Evolutionary conservation across 2,888 invertebrate species (phyloP).

Genomic region (Drosophila nigricruria): DNA sequence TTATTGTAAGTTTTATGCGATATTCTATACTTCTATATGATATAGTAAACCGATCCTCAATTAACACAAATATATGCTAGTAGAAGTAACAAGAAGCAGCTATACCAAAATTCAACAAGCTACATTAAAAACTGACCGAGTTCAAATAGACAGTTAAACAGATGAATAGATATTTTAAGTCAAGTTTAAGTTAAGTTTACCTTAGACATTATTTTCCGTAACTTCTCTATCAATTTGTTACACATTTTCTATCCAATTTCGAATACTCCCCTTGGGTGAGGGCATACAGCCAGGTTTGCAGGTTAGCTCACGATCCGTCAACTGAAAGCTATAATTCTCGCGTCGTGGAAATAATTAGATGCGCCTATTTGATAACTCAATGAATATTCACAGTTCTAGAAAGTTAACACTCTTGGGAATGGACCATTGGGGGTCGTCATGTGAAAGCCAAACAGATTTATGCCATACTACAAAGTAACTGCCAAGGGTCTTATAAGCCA

Average conservation of each 20-base stretch:
- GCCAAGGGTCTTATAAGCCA: background rate
- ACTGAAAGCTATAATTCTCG: slow-evolving; percentile 63
- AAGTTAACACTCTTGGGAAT: slow-evolving; percentile 55
- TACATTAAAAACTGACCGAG: background rate
- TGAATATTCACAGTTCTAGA: slow-evolving; percentile 67
- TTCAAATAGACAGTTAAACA: background rate
- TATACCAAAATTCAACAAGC: background rate
- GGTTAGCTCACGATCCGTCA: slow-evolving; percentile 49
- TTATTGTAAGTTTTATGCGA: too few species aligned
- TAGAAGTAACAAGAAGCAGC: rapidly evolving
- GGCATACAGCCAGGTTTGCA: slow-evolving; percentile 16
- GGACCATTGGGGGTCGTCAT: slow-evolving; percentile 58
- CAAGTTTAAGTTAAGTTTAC: background rate
- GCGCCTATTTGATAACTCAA: slow-evolving; percentile 59
- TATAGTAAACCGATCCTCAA: background rate
- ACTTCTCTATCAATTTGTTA: background rate
- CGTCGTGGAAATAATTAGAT: slow-evolving; percentile 45
- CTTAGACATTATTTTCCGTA: too few species aligned
- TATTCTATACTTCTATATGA: background rate
- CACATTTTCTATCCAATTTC: background rate
- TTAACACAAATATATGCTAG: background rate
- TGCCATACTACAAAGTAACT: slow-evolving; percentile 47
- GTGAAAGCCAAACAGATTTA: slow-evolving; percentile 55
- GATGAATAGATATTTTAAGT: background rate
- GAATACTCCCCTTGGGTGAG: background rate